Conservation (phyloP, 2,113 vertebrate genomes). For the Furnarius figulus region DNA sequence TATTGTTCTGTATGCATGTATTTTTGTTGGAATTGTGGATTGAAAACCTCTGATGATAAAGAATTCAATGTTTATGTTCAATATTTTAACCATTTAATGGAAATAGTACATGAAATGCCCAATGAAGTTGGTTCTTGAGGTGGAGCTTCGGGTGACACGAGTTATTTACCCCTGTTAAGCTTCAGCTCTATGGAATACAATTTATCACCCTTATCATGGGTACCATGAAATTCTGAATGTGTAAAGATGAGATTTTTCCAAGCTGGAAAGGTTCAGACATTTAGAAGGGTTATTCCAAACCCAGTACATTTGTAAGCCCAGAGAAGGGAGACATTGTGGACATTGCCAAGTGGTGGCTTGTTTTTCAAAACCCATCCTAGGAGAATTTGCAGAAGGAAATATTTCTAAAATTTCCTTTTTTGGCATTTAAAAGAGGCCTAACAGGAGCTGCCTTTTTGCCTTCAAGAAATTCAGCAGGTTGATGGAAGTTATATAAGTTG, state of each 20-base stretch:
- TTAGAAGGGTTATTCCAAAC: neutral
- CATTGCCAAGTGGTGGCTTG: neutral
- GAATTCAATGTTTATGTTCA: neutral
- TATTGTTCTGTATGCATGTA: neutral
- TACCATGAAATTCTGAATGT: neutral
- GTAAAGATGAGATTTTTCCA: neutral
- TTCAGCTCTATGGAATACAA: neutral
- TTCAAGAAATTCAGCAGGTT: conserved; percentile 17
- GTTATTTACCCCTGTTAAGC: neutral
- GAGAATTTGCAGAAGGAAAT: neutral
- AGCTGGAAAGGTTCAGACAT: neutral
- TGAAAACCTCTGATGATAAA: neutral
- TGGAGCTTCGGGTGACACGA: neutral
- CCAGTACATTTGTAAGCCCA: neutral
- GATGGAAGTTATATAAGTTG: conserved; percentile 15
- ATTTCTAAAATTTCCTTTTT: neutral
- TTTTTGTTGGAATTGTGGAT: neutral
- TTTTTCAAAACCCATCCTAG: neutral
- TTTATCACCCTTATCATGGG: neutral
- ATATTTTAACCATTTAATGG: neutral
- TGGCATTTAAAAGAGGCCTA: neutral
- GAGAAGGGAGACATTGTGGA: neutral
- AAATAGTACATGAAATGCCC: neutral
- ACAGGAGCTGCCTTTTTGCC: neutral
- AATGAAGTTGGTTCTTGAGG: neutral